Evolutionary conservation across 2,888 invertebrate species (phyloP), one percentile per base, ranked within the genome.

Genomic region (Mimumesa dahlbomi): DNA sequence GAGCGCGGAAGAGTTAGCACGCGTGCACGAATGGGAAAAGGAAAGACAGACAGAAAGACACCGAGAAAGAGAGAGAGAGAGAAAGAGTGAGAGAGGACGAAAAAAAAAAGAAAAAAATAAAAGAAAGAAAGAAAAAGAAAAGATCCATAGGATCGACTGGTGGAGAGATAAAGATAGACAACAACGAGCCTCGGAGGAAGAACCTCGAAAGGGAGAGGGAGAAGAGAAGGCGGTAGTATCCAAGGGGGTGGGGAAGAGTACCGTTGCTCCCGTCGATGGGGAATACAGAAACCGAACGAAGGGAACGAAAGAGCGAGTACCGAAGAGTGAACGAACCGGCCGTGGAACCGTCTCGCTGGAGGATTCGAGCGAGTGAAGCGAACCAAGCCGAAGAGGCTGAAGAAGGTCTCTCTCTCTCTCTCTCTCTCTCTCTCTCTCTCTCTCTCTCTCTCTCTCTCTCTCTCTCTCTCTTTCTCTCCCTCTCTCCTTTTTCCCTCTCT

Each of bases 221-320:
- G 25, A 31, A 38, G 65, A 56, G 68, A 46, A 61, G 61, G 50
- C 40, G 56, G 63, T 36, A 67, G 74, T 58, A 75, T 18, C 21
- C 18, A 64, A 50, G 67, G 66, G 77, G 83, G 82, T 81, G 79
- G 77, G 82, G 84, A 87, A 87, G 73, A 76, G 87, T 89, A 87
- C 89, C 89, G 89, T 88, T 89, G 89, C 80, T 87, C 82, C 85
- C 82, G 86, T 81, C 84, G 84, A 84, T 84, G 84, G 85, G 82
- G 86, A 86, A 86, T 86, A 85, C 82, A 81, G 85, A 84, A n/a
- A 81, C 79, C 82, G 70, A 82, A 76, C 69, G 82, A 64, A 73
- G 25, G 25, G 7, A 7, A 25, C 25, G 25, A 25, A 31, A 22
- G 21, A 67, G 49, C 40, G 65, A 43, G 40, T 9, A 54, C 25